Conservation (phyloP, 2,113 vertebrate genomes). For the Phyllopteryx taeniolatus region DNA sequence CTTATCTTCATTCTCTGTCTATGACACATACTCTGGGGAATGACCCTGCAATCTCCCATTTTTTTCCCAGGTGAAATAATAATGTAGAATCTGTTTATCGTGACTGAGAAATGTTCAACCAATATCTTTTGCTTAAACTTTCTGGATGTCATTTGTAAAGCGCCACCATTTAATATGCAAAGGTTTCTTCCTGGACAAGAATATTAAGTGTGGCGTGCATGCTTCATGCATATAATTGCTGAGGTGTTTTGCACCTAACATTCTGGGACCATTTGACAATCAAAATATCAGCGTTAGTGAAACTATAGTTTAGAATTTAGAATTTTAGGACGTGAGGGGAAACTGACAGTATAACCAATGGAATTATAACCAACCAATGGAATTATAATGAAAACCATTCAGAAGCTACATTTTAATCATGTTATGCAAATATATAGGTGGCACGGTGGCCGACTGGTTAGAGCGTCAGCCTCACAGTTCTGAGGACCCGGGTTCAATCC, state of each 20-base stretch:
- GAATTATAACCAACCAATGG: too few relatives aligned
- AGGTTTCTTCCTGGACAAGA: conserved; percentile 29
- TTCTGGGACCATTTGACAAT: conserved; percentile 28
- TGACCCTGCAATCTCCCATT: conserved; percentile 13
- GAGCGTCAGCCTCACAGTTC: too few relatives aligned
- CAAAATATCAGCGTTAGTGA: conserved; percentile 2
- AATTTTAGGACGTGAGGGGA: conserved; percentile 10
- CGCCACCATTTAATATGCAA: conserved; percentile 38
- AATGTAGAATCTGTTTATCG: not conserved
- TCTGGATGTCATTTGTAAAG: conserved; percentile 41
- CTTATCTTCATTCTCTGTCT: conserved; percentile 7
- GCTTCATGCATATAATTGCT: conserved; percentile 26
- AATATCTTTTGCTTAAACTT: conserved; percentile 25
- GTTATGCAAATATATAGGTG: not conserved
- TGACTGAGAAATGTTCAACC: conserved; percentile 32
- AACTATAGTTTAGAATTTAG: not conserved
- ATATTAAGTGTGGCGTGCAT: conserved; percentile 37
- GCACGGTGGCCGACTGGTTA: too few relatives aligned
- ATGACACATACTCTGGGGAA: not conserved
- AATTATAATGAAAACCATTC: conserved; percentile 36
- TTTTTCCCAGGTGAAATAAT: not conserved
- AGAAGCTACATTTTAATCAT: not conserved
- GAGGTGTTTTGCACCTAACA: conserved; percentile 15
- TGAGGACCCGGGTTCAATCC: too few relatives aligned
- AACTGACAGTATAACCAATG: conserved; percentile 3